Evolutionary conservation across 2,113 vertebrate species (phyloP), one percentile per base, ranked within the genome.

Genomic region (Scopus umbretta): DNA sequence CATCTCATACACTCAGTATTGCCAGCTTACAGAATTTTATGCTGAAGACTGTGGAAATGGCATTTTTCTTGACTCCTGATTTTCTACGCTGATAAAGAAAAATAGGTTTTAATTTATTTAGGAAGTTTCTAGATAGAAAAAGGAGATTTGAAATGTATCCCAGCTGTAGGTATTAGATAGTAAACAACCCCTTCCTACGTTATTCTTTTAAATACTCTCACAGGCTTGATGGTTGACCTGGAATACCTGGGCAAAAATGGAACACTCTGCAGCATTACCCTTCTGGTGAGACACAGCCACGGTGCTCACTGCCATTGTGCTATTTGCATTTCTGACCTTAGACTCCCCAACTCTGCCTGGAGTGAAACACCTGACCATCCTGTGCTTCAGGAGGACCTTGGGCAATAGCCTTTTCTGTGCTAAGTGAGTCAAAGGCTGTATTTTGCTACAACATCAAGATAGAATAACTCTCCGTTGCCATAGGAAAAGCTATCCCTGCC

Each of bases 251-350:
- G 32, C 58, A 84, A 75, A 84, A 89, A 29, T 16, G 38, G 17
- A 89, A 55, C 19, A 38, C 45, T n/a, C 34, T 14, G 16, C 22
- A 82, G 25, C 40, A n/a, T 26, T 27, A 50, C 8, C 30, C 8
- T 78, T 62, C 25, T 22, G 43, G 53, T 6, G 36, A 79, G 27
- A 19, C 23, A 17, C 2, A 40, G 34, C 26, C 16, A 42, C 12
- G 19, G 56, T n/a, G 22, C 47, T 85, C 26, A 67, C 19, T 5
- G 6, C 22, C 0, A 0, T 1, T 49, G 14, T 38, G 43, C 26
- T 50, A 4, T 32, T 9, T 56, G 32, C 25, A 16, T 62, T 86
- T 72, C 62, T 82, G 52, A 27, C 38, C 16, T 65, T n/a, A 30
- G 53, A 17, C 38, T 34, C 6, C 42, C 13, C 40, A n/a, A 5